Conservation (phyloP, 2,797 vertebrate species). For the Phrynocephalus forsythii region DNA sequence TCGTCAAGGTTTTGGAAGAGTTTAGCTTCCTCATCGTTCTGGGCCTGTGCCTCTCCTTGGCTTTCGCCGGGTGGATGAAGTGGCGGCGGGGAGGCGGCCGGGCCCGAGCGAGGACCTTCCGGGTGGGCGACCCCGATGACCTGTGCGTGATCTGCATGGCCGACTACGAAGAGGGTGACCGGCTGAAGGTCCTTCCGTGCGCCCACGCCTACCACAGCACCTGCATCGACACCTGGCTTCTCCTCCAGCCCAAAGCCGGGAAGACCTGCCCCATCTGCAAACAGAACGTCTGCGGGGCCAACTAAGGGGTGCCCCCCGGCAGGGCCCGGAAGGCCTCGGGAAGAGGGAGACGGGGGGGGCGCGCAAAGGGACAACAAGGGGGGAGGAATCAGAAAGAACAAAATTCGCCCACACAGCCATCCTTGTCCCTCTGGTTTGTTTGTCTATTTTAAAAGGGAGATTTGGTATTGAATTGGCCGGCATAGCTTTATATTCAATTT, state of each 20-base stretch:
- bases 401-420: background rate
- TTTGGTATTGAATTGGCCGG: background rate
- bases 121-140: slow-evolving; percentile 71
- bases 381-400: background rate
- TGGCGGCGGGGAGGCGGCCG: slow-evolving; percentile 72
- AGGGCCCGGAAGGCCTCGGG: rapidly evolving
- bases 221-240: slow-evolving; percentile 87
- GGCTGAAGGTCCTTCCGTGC: slow-evolving; percentile 84
- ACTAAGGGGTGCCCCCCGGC: slow-evolving; percentile 13
- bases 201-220: slow-evolving; percentile 83
- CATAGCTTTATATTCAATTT: background rate
- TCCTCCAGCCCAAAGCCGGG: slow-evolving; percentile 68
- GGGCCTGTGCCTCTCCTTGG: background rate
- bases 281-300: slow-evolving; percentile 75
- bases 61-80: background rate
- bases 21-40: background rate
- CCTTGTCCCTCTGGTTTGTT: background rate
- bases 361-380: background rate
- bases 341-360: too few relatives aligned
- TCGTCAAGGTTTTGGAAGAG: background rate
- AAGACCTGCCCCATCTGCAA: slow-evolving; percentile 87
- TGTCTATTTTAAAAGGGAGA: too few relatives aligned
- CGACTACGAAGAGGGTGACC: slow-evolving; percentile 86
- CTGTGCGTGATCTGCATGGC: slow-evolving; percentile 87
- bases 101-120: slow-evolving; percentile 79